Conservation (phyloP, 2,113 vertebrate species). For the Petrocephalus zakoni region DNA sequence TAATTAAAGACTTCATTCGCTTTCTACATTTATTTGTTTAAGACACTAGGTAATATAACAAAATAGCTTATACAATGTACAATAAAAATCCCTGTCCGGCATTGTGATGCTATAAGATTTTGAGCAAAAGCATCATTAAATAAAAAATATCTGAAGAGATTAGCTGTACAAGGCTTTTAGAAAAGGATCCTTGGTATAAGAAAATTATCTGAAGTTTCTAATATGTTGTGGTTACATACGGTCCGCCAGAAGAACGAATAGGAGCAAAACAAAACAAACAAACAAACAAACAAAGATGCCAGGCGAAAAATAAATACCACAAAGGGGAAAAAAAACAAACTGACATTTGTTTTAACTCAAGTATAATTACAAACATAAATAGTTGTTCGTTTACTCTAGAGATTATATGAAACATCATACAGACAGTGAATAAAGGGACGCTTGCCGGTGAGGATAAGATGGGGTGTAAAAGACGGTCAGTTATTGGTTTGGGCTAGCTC, state of each 20-base stretch:
- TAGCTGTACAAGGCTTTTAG: slow-evolving; percentile 44
- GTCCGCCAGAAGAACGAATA: slow-evolving; percentile 18
- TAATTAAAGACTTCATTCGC: slow-evolving; percentile 47
- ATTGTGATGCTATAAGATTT: background rate
- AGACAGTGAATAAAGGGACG: slow-evolving; percentile 50
- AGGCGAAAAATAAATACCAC: slow-evolving; percentile 72
- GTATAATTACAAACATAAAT: slow-evolving; percentile 73
- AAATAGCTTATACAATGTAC: slow-evolving; percentile 68
- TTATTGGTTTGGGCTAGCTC: slow-evolving; percentile 25
- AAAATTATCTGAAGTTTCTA: slow-evolving; percentile 21
- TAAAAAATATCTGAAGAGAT: slow-evolving; percentile 33
- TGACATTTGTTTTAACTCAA: slow-evolving; percentile 55
- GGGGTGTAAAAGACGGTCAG: slow-evolving; percentile 24
- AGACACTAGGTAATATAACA: slow-evolving; percentile 42
- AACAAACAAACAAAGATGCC: slow-evolving; percentile 47
- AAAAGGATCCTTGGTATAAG: slow-evolving; percentile 45
- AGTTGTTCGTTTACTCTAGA: slow-evolving; percentile 62
- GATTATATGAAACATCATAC: slow-evolving; percentile 49
- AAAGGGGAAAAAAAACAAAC: slow-evolving; percentile 56
- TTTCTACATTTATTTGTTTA: slow-evolving; percentile 38
- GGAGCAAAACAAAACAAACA: slow-evolving; percentile 30
- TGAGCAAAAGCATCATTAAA: background rate
- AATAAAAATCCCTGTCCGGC: slow-evolving; percentile 51
- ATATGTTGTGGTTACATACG: slow-evolving; percentile 21
- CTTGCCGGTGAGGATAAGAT: slow-evolving; percentile 41